Evolutionary conservation across 2,113 vertebrate species (phyloP), one percentile per base, ranked within the genome.

Genomic region (Bubo bubo): DNA sequence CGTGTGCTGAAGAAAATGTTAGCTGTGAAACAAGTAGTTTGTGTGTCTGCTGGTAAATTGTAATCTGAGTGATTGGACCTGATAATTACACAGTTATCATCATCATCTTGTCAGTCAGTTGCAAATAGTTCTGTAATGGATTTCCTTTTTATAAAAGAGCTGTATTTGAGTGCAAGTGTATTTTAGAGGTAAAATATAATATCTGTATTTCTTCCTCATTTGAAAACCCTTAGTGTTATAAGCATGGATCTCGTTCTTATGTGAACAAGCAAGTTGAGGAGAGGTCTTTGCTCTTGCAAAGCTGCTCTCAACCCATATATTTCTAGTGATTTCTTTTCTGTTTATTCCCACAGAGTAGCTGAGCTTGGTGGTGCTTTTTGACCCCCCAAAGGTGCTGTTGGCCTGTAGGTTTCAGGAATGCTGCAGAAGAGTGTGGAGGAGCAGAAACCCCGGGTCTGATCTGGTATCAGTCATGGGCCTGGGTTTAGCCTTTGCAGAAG

Each of bases 101-200:
- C 95, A 94, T 95, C 91, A 93, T 95, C 89, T 94, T 96, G 94
- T 97, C 95, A 87, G 70, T 94, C 94, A 90, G 50, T 82, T 95
- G 71, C 91, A 97, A 96, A 91, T 97, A 58, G 63, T 79, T 90
- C 70, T 59, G 7, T 79, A 95, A 73, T 95, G 63, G 50, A 93
- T 90, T 95, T 95, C 58, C 62, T 76, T 79, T 77, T 90, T 27
- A 18, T 64, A 74, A 43, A 86, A 73, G 35, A 85, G 45, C 50
- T 89, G 35, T 2, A 24, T 95, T 95, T 89, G 55, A 86, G 45
- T 1, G 5, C 27, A 35, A 83, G 64, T 60, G 6, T 70, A 59
- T 88, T 94, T 81, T 77, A 58, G 85, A 91, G 45, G 55, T 91
- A 88, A 85, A 91, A 74, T 62, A 30, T 3, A 87, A 14, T 79